Evolutionary conservation across 1,140 invertebrate genomes (phyloP).

Genomic region (Zaprionus nigranus): DNA sequence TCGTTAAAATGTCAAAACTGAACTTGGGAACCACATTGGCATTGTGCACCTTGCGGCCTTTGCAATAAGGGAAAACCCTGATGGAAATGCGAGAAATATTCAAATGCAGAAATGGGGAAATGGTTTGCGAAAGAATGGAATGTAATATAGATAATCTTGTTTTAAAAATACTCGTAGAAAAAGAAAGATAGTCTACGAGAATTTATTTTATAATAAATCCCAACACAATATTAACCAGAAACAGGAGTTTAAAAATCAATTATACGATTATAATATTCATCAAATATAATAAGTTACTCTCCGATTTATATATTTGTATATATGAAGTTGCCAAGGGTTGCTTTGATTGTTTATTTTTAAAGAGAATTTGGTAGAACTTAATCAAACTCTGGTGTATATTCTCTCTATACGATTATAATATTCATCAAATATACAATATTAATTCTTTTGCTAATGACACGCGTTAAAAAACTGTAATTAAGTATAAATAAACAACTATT

Average conservation of each 20-base stretch:
- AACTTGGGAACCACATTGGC: conserved; percentile 23
- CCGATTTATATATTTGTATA: too few relatives aligned
- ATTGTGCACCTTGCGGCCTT: conserved; percentile 23
- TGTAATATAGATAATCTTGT: not conserved
- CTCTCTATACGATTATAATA: not conserved
- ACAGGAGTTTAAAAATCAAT: too few relatives aligned
- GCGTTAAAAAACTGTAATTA: conserved; percentile 33
- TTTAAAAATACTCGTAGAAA: too few relatives aligned
- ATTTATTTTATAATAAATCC: too few relatives aligned
- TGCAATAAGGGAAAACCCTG: not conserved
- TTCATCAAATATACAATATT: not conserved
- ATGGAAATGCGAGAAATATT: not conserved
- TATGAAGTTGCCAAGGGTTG: too few relatives aligned
- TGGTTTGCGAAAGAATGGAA: not conserved
- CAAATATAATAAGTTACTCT: too few relatives aligned
- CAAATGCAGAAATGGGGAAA: not conserved
- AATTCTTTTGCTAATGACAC: conserved; percentile 15
- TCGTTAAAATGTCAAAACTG: conserved; percentile 3
- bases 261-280: too few relatives aligned
- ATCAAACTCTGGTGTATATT: too few relatives aligned
- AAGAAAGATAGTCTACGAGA: too few relatives aligned
- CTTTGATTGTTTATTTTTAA: too few relatives aligned
- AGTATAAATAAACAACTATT: conserved; percentile 40
- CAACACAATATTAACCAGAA: too few relatives aligned
- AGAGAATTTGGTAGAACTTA: too few relatives aligned